Evolutionary conservation across 2,888 invertebrate species (phyloP), one percentile per base, ranked within the genome.

Genomic region (Pollenia labialis): DNA sequence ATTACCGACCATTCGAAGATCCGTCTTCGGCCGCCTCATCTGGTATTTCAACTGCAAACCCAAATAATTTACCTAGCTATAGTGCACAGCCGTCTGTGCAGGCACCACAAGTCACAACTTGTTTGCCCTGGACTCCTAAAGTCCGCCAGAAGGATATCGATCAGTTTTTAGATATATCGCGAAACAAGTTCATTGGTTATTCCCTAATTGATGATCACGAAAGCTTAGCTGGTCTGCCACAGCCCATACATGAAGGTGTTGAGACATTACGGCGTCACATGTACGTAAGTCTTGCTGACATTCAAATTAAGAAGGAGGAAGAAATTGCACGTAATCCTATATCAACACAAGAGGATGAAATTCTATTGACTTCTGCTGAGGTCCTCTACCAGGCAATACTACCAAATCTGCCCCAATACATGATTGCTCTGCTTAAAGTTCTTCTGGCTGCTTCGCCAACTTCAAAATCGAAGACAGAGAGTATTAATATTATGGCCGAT

Each of bases 401-500:
- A 88, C 98, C 99, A 1, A 98, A 98, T 94, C 94, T 99, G 90
- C 98, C 99, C 11, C 99, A 99, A 91, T 99, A 99, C 91, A 98
- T 99, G 97, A 99, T 99, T 91, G 98, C 99, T 32, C 93, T 99
- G 77, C 94, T 99, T 72, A 99, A 99, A 94, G 98, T 99, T 89
- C 94, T 99, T 81, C 94, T 99, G 81, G 99, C 99, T 46, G 99
- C 99, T 77, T 98, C 99, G 50, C 99, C 99, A 6, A 99, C 99
- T n/a, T 98, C 98, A n/a, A 99, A 99, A 94, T 96, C 98, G 7
- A 99, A 99, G 94, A 98, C 97, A 11, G 99, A 99, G 92, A 98
- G 99, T 71, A 98, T 99, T 90, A 99, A 99, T 93, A 99, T 99
- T 62, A 96, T 99, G 96, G 97, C 98, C 56, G 99, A 99, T 94